Evolutionary conservation across 92 coral and sea anemone genomes (phyloP), one percentile per base, ranked within the genome.

Genomic region (Isaurus tuberculatus): DNA sequence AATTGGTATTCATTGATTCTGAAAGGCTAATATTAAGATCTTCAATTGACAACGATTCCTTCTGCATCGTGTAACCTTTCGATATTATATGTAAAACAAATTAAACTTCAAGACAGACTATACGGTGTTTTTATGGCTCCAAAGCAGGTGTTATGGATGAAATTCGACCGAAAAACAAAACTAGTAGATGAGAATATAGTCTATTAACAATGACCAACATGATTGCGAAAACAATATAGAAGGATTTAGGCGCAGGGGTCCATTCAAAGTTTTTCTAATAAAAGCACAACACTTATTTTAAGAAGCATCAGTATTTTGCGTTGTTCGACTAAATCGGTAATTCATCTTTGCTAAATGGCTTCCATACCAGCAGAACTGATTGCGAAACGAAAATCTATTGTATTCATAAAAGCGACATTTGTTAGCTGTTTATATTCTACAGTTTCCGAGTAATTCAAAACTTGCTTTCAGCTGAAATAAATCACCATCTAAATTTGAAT

Each of bases 21-120:
- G 82, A 57, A 60, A 77, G 65, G n/a, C 70, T 70, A 34, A 77
- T 22, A 13, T 42, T 57, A 13, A 77, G 82, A 70, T 77, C 82
- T 58, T 77, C 69, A 34, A 77, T 25, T 33, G 82, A 77, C 3
- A 58, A 4, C 82, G 82, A 58, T 19, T 60, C 69, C 33, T 77
- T 33, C 30, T 77, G 55, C 82, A 57, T 77, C 5, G 14, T 58
- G 17, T 55, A 3, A 32, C 53, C 33, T 33, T 37, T 67, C 32
- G 44, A 67, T n/a, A 30, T 27, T 3, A 65, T 29, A 6, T 65
- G 13, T 30, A 26, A 30, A 67, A 28, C 32, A 31, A 44, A 60
- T 72, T 27, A 9, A 16, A 10, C 30, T 5, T 2, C 46, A 9
- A 19, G 19, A 31, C 23, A 36, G 20, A 11, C 25, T 22, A 37